phyloP scores from a whole-genome alignment of 2,113 vertebrate species.

The Thalassarche chlororhynchos region DNA sequence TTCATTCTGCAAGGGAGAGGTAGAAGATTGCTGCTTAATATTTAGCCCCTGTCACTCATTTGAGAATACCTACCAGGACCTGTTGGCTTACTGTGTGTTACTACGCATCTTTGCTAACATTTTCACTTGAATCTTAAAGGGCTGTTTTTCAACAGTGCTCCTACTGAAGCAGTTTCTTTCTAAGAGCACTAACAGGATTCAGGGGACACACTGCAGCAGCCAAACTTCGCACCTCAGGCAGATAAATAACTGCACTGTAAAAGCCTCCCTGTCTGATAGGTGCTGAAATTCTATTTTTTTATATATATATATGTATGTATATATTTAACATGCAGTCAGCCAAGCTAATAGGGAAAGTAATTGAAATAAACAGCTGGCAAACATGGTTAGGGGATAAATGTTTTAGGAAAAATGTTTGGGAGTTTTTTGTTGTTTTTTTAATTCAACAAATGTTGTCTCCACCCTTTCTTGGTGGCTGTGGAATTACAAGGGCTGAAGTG shows the following conservation, averaged over 20 bases:
- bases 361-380: not conserved
- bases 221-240: not conserved
- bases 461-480: not conserved
- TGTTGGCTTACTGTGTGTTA: not conserved
- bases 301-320: fast-evolving
- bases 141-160: not conserved
- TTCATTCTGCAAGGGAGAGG: not conserved
- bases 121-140: not conserved
- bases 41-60: slow-evolving; percentile 3
- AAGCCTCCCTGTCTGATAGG: not conserved
- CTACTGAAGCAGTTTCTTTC: not conserved
- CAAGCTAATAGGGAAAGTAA: not conserved
- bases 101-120: not conserved
- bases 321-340: not conserved
- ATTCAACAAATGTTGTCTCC: not conserved
- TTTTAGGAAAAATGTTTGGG: not conserved
- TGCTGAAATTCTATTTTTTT: not conserved
- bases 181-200: not conserved
- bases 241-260: not conserved
- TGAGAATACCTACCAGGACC: not conserved
- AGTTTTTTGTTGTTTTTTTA: not conserved
- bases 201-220: not conserved
- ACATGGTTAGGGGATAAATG: not conserved
- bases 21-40: slow-evolving; percentile 3
- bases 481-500: not conserved